Percentiles rank a stretch among this genome's conserved stretches.
These are phyloP conservation scores for Lagria hirta DNA, from an alignment of 2,888 invertebrate species.

Conservation along the genomic window DNA sequence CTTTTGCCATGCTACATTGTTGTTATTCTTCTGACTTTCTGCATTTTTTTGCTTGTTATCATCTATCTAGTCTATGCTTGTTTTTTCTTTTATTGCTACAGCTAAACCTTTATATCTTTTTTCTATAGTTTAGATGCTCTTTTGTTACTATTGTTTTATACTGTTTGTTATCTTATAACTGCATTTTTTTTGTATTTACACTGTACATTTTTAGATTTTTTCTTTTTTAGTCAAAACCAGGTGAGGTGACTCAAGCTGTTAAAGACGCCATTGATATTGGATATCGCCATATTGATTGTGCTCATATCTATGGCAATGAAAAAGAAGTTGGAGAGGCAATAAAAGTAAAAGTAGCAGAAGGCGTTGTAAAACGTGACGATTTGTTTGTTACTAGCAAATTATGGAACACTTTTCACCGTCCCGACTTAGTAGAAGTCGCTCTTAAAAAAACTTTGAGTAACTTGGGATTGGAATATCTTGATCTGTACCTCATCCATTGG, in stretches of 20 bases:
- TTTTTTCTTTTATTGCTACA: too few relatives aligned
- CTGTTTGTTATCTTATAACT: conserved; percentile 4
- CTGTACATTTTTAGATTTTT: too few relatives aligned
- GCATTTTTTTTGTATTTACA: too few relatives aligned
- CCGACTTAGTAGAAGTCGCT: conserved; percentile 71
- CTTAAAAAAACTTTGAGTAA: conserved; percentile 67
- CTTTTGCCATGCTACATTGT: too few relatives aligned
- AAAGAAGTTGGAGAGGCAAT: conserved; percentile 67
- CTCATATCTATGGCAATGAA: conserved; percentile 68
- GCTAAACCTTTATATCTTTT: too few relatives aligned
- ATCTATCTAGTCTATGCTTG: too few relatives aligned
- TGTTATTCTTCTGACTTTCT: too few relatives aligned
- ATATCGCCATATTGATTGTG: conserved; percentile 74
- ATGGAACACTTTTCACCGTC: conserved; percentile 78
- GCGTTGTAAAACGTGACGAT: conserved; percentile 66
- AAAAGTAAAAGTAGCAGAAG: conserved; percentile 62
- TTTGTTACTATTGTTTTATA: conserved; percentile 12
- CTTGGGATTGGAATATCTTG: conserved; percentile 74
- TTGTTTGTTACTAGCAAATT: conserved; percentile 69
- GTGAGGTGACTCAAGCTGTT: conserved; percentile 63
- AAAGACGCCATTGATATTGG: conserved; percentile 72
- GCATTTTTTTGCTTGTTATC: too few relatives aligned
- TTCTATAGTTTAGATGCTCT: too few relatives aligned
- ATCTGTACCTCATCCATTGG: conserved; percentile 90
- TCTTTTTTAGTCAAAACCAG: conserved; percentile 65